These are phyloP conservation scores for Hirundichthys speculiger DNA, from an alignment of 2,113 vertebrate genomes.

Conservation along the genomic window DNA sequence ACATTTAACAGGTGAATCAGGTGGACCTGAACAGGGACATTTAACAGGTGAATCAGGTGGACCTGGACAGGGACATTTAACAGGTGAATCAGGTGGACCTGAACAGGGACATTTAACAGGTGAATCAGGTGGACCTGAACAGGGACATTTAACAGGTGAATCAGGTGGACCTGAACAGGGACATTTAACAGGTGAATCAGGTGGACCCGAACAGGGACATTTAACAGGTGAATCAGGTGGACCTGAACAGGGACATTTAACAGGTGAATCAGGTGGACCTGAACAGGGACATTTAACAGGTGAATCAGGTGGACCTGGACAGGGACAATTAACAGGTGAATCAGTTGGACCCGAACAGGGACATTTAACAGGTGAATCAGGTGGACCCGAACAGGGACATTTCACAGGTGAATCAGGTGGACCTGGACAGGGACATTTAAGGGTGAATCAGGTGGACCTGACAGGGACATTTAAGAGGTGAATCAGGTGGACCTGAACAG, in stretches of 20 bases:
- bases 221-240: background rate
- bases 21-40: constrained; percentile 32
- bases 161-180: constrained; percentile 33
- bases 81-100: constrained; percentile 29
- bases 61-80: constrained; percentile 33
- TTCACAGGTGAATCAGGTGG: background rate
- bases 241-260: constrained; percentile 32
- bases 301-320: constrained; percentile 33
- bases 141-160: background rate
- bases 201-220: constrained; percentile 31
- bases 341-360: constrained; percentile 30
- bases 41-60: background rate
- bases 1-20: background rate
- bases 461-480: background rate
- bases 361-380: background rate
- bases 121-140: constrained; percentile 31
- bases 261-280: constrained; percentile 29
- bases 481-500: constrained; percentile 32
- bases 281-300: background rate
- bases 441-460: constrained; percentile 31
- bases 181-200: background rate
- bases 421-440: constrained; percentile 33
- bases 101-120: background rate
- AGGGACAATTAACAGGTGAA: background rate
- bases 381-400: constrained; percentile 31